Base-by-base conservation (phyloP, 2,797 vertebrate species). In the Threskiornis aethiopicus region DNA sequence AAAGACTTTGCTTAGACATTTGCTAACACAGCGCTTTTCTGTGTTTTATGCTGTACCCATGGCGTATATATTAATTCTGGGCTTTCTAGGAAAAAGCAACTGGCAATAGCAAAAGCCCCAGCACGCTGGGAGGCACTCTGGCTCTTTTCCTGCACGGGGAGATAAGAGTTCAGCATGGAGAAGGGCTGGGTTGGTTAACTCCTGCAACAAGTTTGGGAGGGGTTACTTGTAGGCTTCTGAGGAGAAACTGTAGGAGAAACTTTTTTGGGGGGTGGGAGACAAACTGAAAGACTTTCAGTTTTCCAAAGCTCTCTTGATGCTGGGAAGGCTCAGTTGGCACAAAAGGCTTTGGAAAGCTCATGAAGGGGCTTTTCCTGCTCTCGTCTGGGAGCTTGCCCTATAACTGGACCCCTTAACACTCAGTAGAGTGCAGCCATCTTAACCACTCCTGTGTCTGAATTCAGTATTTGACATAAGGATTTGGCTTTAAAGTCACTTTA, bases 11-110 rank as follows among this genome's bases (percentile, higher is more conserved):
- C 33, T 39, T 65, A 67, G 41, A 37, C 37, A 42, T 52, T 66
- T 37, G 58, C 29, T 79, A 41, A 69, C 28, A 44, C 8, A 25
- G 18, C 2, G 3, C n/a, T 92, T 71, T 70, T 61, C 37, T 37
- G 22, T 57, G 54, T 22, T 77, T 90, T 64, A 7, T 54, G 54
- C 24, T 75, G 28, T 29, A 52, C 17, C 28, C 21, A 12, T 46
- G 52, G 11, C 1, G 1, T 51, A 13, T 24, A 10, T 65, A 46
- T 49, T 20, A 46, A 21, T 71, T 84, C 54, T 59, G 29, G 9
- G 61, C 69, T 93, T 97, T 95, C 80, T 78, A 90, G 69, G 86
- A 84, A 92, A 88, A 81, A 65, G 39, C 52, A 72, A 2, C 52
- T 31, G n/a, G 22, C 33, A 59, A 29, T 3, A 67, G 57, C 33